Evolutionary conservation across 2,113 vertebrate species (phyloP), one percentile per base, ranked within the genome.

Genomic region (Amia ocellicauda): DNA sequence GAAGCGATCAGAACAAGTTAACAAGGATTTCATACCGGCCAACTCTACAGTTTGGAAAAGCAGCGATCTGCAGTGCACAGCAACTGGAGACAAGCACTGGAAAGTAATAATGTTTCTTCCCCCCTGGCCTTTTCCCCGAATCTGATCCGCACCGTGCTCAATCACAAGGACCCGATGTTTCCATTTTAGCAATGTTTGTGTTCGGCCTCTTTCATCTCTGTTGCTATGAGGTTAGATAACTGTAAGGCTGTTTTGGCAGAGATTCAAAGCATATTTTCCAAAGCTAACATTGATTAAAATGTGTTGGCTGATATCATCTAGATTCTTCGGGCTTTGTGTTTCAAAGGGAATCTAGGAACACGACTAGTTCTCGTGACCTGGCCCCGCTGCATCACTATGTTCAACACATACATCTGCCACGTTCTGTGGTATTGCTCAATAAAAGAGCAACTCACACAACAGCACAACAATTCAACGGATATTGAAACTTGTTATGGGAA

Each of bases 251-350:
- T 27, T 20, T 4, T 45, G 41, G 62, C 23, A 45, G 22, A 56
- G 52, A 20, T 24, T 29, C 56, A 5, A 36, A 53, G 41, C 24
- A 64, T 31, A 63, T 61, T 49, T 49, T 14, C 29, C 20, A 31
- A 36, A 61, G 24, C 24, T 61, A 17, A 13, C 19, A 19, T 61
- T 24, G 24, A 61, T 49, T 49, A 61, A 49, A 49, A 27, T 55
- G 41, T 63, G 36, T 19, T 31, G 52, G 52, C 23, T 41, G 24
- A 45, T 45, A 29, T 57, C 53, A 36, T n/a, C n/a, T n/a, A n/a
- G n/a, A n/a, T n/a, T n/a, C n/a, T n/a, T n/a, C 62, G 26, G 36
- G 36, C 50, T 20, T 63, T 58, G 31, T 60, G n/a, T 23, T 28
- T 31, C n/a, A n/a, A 31, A 29, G 28, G 54, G 54, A n/a, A n/a